phyloP scores from a whole-genome alignment of 2,113 vertebrate genomes.

The Merops nubicus region DNA sequence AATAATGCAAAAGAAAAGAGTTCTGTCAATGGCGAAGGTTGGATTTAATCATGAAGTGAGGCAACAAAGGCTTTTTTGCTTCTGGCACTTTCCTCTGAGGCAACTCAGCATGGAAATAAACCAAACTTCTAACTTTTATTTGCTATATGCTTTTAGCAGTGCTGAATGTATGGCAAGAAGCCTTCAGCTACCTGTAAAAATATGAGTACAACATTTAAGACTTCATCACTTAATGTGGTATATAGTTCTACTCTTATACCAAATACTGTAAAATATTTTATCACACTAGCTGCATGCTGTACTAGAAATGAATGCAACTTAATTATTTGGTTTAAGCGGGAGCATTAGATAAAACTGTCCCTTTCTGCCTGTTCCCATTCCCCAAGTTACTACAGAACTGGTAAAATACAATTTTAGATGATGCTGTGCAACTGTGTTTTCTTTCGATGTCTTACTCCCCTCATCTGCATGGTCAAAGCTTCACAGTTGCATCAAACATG shows the following conservation, averaged over 20 bases:
- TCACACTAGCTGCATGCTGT: background rate
- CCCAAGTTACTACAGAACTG: background rate
- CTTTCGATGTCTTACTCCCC: background rate
- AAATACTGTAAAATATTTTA: background rate
- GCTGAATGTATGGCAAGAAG: background rate
- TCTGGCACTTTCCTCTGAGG: slow-evolving; percentile 39
- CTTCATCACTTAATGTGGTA: background rate
- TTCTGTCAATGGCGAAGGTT: slow-evolving; percentile 8
- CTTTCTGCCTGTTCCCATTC: background rate
- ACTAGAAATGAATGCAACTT: background rate
- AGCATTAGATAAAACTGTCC: background rate
- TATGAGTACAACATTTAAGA: background rate
- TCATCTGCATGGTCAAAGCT: background rate
- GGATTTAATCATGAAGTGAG: slow-evolving; percentile 20
- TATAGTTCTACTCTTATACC: background rate
- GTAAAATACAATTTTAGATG: background rate
- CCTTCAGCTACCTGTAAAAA: background rate
- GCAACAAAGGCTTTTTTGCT: slow-evolving; percentile 25
- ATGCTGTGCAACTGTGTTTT: background rate
- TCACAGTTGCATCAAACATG: background rate
- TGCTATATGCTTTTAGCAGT: background rate
- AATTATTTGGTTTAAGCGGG: background rate
- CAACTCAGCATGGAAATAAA: background rate
- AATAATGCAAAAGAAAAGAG: background rate
- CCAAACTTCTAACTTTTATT: background rate